Percentiles rank a stretch among this genome's conserved stretches.
Evolutionary conservation across 2,113 vertebrate genomes (phyloP).

Genomic region (Aegithalos caudatus): DNA sequence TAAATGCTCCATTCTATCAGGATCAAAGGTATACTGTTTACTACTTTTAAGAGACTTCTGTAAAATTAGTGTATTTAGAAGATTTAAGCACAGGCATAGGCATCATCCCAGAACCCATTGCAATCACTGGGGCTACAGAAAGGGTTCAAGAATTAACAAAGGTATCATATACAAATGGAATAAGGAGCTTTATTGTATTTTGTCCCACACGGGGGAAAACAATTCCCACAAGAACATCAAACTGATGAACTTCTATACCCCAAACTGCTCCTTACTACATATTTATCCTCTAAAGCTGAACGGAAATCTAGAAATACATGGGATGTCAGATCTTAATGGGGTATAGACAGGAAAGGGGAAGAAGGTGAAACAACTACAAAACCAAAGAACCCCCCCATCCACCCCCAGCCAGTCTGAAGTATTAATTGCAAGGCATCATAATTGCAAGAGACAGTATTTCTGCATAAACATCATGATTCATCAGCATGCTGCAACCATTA

Average conservation of each 20-base stretch:
- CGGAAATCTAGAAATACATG: not conserved
- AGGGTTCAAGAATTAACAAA: not conserved
- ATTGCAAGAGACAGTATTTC: constrained; percentile 14
- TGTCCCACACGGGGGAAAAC: not conserved
- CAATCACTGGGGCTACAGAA: not conserved
- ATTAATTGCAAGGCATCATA: not conserved
- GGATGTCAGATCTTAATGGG: not conserved
- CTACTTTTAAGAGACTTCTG: not conserved
- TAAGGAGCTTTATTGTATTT: not conserved
- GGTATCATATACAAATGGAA: not conserved
- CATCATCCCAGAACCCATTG: not conserved
- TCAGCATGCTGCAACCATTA: not conserved
- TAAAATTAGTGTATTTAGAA: not conserved
- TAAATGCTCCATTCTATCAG: constrained; percentile 6
- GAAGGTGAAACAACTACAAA: not conserved
- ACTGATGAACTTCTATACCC: not conserved
- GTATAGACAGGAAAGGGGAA: not conserved
- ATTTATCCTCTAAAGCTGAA: not conserved
- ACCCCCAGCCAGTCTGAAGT: not conserved
- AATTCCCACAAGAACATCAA: not conserved
- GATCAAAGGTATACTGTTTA: constrained; percentile 1
- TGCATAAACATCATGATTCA: not conserved
- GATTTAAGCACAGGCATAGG: not conserved
- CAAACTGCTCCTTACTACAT: not conserved
- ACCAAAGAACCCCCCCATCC: not conserved